Conservation (phyloP, 2,888 invertebrate species). For the Tromatobia lineatoria region DNA sequence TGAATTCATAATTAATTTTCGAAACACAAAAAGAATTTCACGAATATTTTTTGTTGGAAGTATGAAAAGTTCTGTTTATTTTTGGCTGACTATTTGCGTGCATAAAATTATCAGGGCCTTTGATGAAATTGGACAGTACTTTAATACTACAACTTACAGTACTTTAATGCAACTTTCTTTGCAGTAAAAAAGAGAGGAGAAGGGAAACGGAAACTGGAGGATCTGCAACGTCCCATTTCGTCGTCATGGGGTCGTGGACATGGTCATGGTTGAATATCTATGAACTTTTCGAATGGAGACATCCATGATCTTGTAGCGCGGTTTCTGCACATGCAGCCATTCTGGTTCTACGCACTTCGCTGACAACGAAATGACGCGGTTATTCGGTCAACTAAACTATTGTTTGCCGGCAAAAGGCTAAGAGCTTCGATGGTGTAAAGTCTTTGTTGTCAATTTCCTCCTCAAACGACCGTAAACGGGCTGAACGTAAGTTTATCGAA, state of each 20-base stretch:
- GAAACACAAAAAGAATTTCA: no score
- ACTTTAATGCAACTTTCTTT: no score
- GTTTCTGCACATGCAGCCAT: neutral
- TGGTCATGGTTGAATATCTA: conserved; percentile 57
- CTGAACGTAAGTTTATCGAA: conserved; percentile 9
- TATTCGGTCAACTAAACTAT: neutral
- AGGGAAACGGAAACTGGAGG: conserved; percentile 10
- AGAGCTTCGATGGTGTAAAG: neutral
- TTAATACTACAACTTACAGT: no score
- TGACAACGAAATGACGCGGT: neutral
- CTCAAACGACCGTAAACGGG: neutral
- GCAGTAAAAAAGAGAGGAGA: neutral
- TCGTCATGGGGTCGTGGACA: conserved; percentile 16
- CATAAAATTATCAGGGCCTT: no score
- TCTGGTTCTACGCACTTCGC: conserved; percentile 1
- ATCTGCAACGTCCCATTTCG: neutral
- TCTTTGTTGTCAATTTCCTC: neutral
- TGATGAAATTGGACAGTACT: no score
- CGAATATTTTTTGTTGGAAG: no score
- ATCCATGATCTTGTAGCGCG: conserved; percentile 55
- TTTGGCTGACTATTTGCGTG: no score
- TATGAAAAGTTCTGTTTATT: no score
- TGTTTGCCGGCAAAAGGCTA: neutral
- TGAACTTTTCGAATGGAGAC: conserved; percentile 29
- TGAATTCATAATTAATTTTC: no score